These are phyloP conservation scores for Drosophila jambulina DNA, from an alignment of 1,140 invertebrate genomes.

Conservation along the genomic window DNA sequence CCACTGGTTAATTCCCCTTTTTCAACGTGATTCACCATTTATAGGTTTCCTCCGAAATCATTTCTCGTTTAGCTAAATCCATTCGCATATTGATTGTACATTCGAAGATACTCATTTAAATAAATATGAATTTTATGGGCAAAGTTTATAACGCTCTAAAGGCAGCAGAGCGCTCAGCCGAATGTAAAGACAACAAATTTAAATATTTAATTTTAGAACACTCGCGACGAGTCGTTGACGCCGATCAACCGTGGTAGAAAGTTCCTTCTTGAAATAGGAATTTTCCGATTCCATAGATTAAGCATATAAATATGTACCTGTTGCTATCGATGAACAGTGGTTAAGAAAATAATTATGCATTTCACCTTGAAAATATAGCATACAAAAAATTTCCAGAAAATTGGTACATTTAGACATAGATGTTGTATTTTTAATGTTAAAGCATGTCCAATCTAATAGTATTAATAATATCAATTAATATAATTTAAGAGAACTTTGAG, in stretches of 20 bases:
- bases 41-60: slow-evolving; percentile 49
- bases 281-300: slow-evolving; percentile 2
- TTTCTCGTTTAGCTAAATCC: slow-evolving; percentile 29
- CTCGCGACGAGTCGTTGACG: slow-evolving; percentile 65
- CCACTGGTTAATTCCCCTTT: slow-evolving; percentile 51
- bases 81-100: slow-evolving; percentile 33
- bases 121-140: slow-evolving; percentile 50
- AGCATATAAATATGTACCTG: not conserved
- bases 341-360: not conserved
- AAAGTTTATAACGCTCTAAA: slow-evolving; percentile 47
- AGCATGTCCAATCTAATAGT: too few relatives aligned
- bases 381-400: not conserved
- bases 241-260: slow-evolving; percentile 53
- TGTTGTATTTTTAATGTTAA: not conserved
- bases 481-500: not conserved
- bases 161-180: slow-evolving; percentile 49
- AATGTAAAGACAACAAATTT: slow-evolving; percentile 74
- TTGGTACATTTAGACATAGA: not conserved
- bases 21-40: slow-evolving; percentile 54
- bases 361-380: not conserved
- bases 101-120: slow-evolving; percentile 41
- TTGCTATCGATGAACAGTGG: slow-evolving; percentile 2
- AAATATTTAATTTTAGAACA: slow-evolving; percentile 81
- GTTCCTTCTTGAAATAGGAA: not conserved
- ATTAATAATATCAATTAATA: too few relatives aligned